Percentiles rank a stretch among this genome's conserved stretches.
Conservation (phyloP, 1,140 invertebrate species). For the Drosophila triauraria region DNA sequence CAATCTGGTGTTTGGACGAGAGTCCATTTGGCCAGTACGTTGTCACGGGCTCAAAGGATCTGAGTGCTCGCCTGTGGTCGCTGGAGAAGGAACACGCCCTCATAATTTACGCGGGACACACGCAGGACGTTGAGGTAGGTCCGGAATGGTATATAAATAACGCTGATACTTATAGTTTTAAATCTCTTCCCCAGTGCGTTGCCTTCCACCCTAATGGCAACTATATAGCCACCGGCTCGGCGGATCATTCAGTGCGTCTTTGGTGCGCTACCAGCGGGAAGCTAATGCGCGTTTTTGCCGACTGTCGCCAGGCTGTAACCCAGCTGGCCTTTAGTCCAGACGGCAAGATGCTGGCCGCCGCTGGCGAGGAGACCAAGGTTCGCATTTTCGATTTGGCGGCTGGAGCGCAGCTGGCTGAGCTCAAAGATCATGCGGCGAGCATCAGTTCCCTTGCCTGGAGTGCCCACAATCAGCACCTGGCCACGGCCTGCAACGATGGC, state of each 20-base stretch:
- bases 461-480: constrained; percentile 88
- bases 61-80: constrained; percentile 94
- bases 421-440: constrained; percentile 91
- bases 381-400: constrained; percentile 87
- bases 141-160: rapidly evolving
- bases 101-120: constrained; percentile 93
- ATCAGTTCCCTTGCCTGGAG: constrained; percentile 90
- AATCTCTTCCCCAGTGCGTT: constrained; percentile 85
- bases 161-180: not conserved
- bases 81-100: constrained; percentile 92
- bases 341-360: constrained; percentile 93
- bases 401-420: constrained; percentile 88
- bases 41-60: constrained; percentile 93
- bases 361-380: constrained; percentile 87
- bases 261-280: constrained; percentile 89
- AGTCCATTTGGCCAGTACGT: constrained; percentile 91
- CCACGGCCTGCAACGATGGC: constrained; percentile 92
- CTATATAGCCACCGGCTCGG: constrained; percentile 92
- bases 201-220: constrained; percentile 93
- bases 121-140: constrained; percentile 91
- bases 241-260: constrained; percentile 91
- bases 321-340: constrained; percentile 92
- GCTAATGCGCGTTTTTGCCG: constrained; percentile 92
- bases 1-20: constrained; percentile 94
- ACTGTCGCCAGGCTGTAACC: constrained; percentile 91